Base-by-base conservation (phyloP, 1,140 invertebrate species). In the Bombyx mori region DNA sequence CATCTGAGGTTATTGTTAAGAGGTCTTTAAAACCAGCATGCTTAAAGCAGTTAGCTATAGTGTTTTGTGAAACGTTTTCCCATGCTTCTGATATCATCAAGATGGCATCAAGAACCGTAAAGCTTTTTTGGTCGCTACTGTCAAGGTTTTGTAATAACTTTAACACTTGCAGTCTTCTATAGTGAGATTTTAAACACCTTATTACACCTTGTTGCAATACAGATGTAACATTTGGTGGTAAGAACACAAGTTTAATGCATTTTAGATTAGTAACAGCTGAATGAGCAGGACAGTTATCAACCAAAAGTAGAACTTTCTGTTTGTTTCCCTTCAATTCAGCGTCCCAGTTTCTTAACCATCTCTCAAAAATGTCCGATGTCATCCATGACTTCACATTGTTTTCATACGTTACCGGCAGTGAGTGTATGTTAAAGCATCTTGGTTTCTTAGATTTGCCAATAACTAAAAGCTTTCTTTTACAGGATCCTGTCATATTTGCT, bases 401-500 rank as follows among this genome's bases (percentile, higher is more conserved):
- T 18, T 18, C 12, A 18, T 18, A 18, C 12, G 12, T 18, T 18
- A 18, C 12, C 12, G 12, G 12, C 12, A 18, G 12, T 18, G 12
- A 18, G 12, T 18, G 12, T 18, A 18, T 18, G 12, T 18, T 18
- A 18, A 18, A 18, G 12, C 12, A 18, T 18, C 12, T 18, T 18
- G 12, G 12, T 18, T 18, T 18, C 12, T 18, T 18, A 18, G 12
- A 18, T 18, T 18, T 18, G 12, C 12, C 12, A 18, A 18, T 18
- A 18, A 66, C 57, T 9, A 88, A 55, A 26, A 83, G 64, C 45
- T 77, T 71, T 56, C 75, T 64, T 73, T 88, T 88, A 59, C 86
- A 75, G 8, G 64, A 72, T 3, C 88, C 84, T 42, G 56, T 61
- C 73, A 84, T 79, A 60, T 88, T 88, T 18, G 71, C 62, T 54